phyloP scores from a whole-genome alignment of 1,140 invertebrate genomes.

The Drosophila elegans region DNA sequence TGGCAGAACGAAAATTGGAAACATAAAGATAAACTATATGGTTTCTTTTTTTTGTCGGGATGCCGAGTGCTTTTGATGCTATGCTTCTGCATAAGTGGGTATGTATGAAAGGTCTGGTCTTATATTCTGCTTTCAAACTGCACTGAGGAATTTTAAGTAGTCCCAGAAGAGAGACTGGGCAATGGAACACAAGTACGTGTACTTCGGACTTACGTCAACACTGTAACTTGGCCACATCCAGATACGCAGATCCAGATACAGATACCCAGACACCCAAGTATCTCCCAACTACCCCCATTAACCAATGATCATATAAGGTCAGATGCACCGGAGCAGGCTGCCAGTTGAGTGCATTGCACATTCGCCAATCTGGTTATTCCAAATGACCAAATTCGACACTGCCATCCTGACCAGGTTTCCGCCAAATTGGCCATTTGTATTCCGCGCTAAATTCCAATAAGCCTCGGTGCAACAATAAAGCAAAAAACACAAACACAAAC shows the following conservation, averaged over 20 bases:
- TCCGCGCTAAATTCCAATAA: constrained; percentile 45
- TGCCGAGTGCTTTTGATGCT: constrained; percentile 39
- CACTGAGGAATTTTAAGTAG: constrained; percentile 74
- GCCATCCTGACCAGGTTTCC: constrained; percentile 36
- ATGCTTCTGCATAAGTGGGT: constrained; percentile 37
- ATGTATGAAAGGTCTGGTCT: constrained; percentile 29
- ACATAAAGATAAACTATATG: constrained; percentile 59
- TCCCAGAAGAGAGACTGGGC: constrained; percentile 51
- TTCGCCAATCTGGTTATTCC: constrained; percentile 44
- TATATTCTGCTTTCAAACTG: constrained; percentile 36
- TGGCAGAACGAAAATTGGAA: constrained; percentile 58
- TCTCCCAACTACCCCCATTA: constrained; percentile 1
- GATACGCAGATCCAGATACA: constrained; percentile 14
- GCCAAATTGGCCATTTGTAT: constrained; percentile 50
- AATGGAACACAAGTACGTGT: constrained; percentile 54
- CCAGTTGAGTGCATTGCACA: constrained; percentile 27
- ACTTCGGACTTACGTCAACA: constrained; percentile 71
- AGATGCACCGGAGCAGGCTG: constrained; percentile 34
- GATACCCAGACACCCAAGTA: constrained; percentile 8
- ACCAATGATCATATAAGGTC: constrained; percentile 32
- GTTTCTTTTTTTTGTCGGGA: constrained; percentile 15
- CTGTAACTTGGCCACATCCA: constrained; percentile 45
- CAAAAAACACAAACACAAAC: neutral
- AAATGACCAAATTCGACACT: constrained; percentile 51
- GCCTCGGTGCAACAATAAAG: constrained; percentile 14